Evolutionary conservation across 2,113 vertebrate genomes (phyloP).

Genomic region (Melanostigma gelatinosum): DNA sequence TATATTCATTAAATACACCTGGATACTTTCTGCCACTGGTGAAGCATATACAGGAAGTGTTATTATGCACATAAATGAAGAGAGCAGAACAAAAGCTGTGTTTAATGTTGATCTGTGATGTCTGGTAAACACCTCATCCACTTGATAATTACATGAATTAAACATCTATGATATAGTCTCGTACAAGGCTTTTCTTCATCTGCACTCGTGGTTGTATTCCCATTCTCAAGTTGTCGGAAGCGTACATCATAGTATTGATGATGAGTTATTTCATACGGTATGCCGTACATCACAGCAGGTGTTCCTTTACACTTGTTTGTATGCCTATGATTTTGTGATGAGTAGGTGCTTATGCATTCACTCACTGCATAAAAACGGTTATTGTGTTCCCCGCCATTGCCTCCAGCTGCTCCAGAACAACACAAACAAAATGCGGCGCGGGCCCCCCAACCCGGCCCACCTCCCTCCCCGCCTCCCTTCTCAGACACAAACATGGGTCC

Average conservation of each 20-base stretch:
- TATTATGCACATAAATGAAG: not conserved
- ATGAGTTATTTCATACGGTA: constrained; percentile 23
- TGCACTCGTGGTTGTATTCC: constrained; percentile 25
- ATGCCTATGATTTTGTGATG: constrained; percentile 61
- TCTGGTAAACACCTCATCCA: not conserved
- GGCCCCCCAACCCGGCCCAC: constrained; percentile 4
- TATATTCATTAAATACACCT: no score
- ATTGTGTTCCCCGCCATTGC: constrained; percentile 73
- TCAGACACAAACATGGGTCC: constrained; percentile 59
- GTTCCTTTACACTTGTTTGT: constrained; percentile 55
- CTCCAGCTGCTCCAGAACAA: constrained; percentile 77
- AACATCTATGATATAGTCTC: not conserved
- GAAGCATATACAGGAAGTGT: not conserved
- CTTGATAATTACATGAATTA: not conserved
- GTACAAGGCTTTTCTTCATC: not conserved
- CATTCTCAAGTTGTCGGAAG: constrained; percentile 9
- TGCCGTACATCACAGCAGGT: constrained; percentile 57
- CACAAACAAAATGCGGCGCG: constrained; percentile 64
- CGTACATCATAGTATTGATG: constrained; percentile 11
- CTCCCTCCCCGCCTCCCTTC: constrained; percentile 34
- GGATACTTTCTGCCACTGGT: not conserved
- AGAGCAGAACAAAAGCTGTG: not conserved
- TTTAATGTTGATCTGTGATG: not conserved
- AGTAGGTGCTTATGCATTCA: constrained; percentile 67
- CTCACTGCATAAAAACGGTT: constrained; percentile 67